phyloP scores from a whole-genome alignment of 23 tunicate genomes.

The Halocynthia aurantium region DNA sequence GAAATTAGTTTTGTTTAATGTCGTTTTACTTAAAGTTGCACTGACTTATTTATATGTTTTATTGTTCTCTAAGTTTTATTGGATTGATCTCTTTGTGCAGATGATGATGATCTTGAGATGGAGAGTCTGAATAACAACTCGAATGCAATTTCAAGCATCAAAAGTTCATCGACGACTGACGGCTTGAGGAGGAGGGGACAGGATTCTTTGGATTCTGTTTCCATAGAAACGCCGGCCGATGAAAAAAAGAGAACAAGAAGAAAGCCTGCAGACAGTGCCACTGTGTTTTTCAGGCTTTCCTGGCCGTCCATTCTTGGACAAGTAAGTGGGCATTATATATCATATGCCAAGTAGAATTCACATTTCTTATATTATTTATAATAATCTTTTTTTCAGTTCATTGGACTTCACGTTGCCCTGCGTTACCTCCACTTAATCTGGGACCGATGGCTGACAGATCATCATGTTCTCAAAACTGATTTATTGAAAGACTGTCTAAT shows the following conservation, averaged over 20 bases:
- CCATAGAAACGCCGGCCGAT: background rate
- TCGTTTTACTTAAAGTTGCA: too few species aligned
- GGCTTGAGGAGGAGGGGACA: constrained; percentile 9
- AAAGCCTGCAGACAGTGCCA: constrained; percentile 1
- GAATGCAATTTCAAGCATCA: too few species aligned
- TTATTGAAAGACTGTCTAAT: constrained; percentile 12
- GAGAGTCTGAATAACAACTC: too few species aligned
- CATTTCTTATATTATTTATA: background rate
- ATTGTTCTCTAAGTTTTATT: too few species aligned
- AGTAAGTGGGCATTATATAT: constrained; percentile 2
- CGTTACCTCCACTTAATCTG: constrained; percentile 18
- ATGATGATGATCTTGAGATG: too few species aligned
- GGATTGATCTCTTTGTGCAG: too few species aligned
- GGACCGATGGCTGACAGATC: constrained; percentile 15
- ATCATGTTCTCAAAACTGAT: constrained; percentile 11
- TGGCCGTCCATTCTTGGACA: constrained; percentile 6
- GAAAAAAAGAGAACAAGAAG: background rate
- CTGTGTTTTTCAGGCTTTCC: background rate
- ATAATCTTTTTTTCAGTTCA: background rate
- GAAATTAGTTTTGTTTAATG: too few species aligned
- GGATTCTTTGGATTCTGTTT: background rate
- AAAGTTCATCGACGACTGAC: background rate
- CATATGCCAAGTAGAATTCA: background rate
- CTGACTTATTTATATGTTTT: too few species aligned
- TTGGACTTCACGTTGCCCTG: constrained; percentile 14